Evolutionary conservation across 2,888 invertebrate genomes (phyloP).

Genomic region (Morpho achilles): DNA sequence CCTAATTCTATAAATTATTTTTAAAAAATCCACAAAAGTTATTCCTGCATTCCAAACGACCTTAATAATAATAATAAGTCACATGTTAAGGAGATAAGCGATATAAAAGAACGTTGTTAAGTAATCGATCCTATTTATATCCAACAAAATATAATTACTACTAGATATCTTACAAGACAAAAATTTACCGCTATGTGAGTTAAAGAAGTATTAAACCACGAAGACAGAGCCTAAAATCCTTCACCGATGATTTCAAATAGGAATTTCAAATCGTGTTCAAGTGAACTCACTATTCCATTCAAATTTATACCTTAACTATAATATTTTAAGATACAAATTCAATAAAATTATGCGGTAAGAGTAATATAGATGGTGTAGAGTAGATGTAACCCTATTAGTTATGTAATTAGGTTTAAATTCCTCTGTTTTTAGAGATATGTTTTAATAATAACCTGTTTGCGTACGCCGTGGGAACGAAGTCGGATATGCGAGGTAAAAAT

Average conservation of each 20-base stretch:
- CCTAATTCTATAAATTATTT: too few species aligned
- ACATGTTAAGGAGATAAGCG: too few species aligned
- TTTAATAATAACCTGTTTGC: constrained; percentile 78
- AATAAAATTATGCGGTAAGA: constrained; percentile 9
- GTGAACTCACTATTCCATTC: constrained; percentile 30
- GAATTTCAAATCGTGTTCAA: constrained; percentile 74
- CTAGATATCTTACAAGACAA: constrained; percentile 59
- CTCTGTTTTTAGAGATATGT: constrained; percentile 48
- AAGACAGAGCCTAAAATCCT: constrained; percentile 74
- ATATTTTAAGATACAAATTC: constrained; percentile 2
- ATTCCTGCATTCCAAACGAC: too few species aligned
- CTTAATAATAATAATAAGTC: too few species aligned
- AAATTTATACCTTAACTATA: constrained; percentile 21
- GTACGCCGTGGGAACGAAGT: constrained; percentile 75
- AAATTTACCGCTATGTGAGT: constrained; percentile 68
- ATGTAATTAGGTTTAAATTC: constrained; percentile 41
- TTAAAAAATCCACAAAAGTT: too few species aligned
- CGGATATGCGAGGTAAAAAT: constrained; percentile 77
- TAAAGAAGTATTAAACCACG: constrained; percentile 65
- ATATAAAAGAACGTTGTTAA: too few species aligned
- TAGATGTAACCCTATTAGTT: constrained; percentile 44
- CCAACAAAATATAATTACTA: constrained; percentile 29
- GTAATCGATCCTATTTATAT: too few species aligned
- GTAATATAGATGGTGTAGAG: constrained; percentile 11
- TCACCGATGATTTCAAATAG: constrained; percentile 70